Percentiles rank a stretch among this genome's conserved stretches.
Evolutionary conservation across 2,113 vertebrate species (phyloP).

Genomic region (Rhynchomys soricoides): DNA sequence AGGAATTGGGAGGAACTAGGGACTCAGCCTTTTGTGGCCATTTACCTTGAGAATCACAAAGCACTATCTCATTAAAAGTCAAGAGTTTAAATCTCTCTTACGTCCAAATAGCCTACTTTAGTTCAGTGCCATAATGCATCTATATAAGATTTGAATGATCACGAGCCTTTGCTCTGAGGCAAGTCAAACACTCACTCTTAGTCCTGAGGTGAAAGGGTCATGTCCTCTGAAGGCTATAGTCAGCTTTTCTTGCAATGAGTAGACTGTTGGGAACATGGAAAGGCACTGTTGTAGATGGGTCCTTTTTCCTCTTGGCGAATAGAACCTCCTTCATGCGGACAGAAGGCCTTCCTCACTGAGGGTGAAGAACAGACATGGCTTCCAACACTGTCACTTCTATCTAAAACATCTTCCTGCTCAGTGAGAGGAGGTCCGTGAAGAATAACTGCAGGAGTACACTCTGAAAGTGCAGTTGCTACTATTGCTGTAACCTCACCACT

Average conservation of each 20-base stretch:
- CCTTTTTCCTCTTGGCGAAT: conserved; percentile 56
- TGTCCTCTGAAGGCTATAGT: background rate
- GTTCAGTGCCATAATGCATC: conserved; percentile 50
- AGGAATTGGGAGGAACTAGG: conserved; percentile 15
- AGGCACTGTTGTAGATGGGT: background rate
- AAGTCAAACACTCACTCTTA: background rate
- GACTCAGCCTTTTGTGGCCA: conserved; percentile 27
- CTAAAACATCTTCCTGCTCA: background rate
- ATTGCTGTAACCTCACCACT: background rate
- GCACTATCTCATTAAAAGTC: conserved; percentile 12
- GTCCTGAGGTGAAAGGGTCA: background rate
- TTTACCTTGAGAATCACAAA: conserved; percentile 58
- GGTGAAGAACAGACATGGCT: background rate
- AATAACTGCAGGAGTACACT: background rate
- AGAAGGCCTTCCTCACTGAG: conserved; percentile 2
- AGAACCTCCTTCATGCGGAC: background rate
- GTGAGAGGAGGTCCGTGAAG: background rate
- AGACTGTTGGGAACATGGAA: background rate
- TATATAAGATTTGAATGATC: conserved; percentile 49
- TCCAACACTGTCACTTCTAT: background rate
- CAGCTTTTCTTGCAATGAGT: background rate
- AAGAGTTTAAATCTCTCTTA: conserved; percentile 65
- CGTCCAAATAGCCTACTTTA: conserved; percentile 50
- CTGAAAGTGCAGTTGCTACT: background rate
- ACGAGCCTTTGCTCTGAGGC: conserved; percentile 13